Evolutionary conservation across 2,113 vertebrate species (phyloP).

Genomic region (Ptyas mucosa): DNA sequence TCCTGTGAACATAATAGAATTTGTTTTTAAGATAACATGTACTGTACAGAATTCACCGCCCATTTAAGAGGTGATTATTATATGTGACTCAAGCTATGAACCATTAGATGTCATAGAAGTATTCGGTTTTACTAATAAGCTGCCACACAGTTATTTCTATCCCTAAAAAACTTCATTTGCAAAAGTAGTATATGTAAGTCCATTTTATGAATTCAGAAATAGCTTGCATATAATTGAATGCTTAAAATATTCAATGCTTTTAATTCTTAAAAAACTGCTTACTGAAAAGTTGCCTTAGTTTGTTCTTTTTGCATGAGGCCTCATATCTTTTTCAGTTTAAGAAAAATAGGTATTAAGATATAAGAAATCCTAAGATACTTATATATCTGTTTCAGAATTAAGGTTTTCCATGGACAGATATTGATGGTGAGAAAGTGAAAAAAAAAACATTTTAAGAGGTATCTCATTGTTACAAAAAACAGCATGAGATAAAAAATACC

Average conservation of each 20-base stretch:
- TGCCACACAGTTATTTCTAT: background rate
- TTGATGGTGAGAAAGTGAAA: background rate
- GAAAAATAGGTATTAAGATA: background rate
- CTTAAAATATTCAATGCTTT: background rate
- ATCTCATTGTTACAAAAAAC: background rate
- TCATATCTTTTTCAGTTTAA: too few species aligned
- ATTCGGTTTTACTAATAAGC: background rate
- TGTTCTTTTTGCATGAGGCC: too few species aligned
- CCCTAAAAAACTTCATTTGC: background rate
- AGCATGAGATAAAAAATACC: background rate
- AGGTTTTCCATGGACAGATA: background rate
- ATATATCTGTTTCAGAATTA: background rate
- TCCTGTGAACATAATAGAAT: background rate
- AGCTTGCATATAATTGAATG: background rate
- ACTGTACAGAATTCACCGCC: background rate
- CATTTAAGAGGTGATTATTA: background rate
- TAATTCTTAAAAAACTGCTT: background rate
- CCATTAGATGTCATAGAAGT: background rate
- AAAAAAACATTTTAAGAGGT: background rate
- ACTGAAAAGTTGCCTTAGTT: too few species aligned
- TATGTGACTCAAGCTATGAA: background rate
- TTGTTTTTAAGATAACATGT: background rate
- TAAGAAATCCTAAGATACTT: background rate
- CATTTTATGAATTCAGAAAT: background rate
- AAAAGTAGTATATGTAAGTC: background rate